Evolutionary conservation across 2,888 invertebrate genomes (phyloP), one percentile per base, ranked within the genome.

Genomic region (Stegophylla sp.): DNA sequence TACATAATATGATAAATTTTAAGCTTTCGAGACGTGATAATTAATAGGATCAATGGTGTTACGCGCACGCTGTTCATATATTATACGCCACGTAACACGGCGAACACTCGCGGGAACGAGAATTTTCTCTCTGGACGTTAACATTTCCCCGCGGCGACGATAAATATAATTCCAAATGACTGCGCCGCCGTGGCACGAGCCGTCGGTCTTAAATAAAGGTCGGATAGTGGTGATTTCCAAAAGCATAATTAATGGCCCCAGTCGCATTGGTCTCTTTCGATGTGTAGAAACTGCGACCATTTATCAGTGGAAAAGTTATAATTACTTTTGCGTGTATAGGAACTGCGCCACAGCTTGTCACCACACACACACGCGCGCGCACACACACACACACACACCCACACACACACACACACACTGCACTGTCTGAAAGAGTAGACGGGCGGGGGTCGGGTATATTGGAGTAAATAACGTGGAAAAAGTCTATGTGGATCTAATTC

Each of bases 261-360:
- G 26, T 77, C 59, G 17, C 59, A 56, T 66, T 17, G 26, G 56
- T 56, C 23, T 41, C 43, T 66, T 56, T 56, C 67, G 13, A 59
- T 61, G 73, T 43, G 43, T 34, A 5, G 26, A 43, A 66, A 66
- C 75, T 53, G 53, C 17, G 45, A 77, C 43, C 77, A 59, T 77
- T 77, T 77, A 67, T 77, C 67, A 77, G 67, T n/a, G 43, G 28
- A 67, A 77, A 77, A 67, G 59, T 77, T 77, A 81, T 81, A 82
- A 81, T 82, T 75, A 81, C 81, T 81, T 74, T 81, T 66, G 79
- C n/a, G 43, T 17, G 20, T n/a, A n/a, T 41, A n/a, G 20, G 12
- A 53, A 79, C 20, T 59, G 41, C 17, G 12, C 56, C 15, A n/a
- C 23, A 3, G 20, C 7, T n/a, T 74, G 81, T 75, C 82, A 66